phyloP scores from a whole-genome alignment of 2,888 invertebrate species.

The Ctena decussata region DNA sequence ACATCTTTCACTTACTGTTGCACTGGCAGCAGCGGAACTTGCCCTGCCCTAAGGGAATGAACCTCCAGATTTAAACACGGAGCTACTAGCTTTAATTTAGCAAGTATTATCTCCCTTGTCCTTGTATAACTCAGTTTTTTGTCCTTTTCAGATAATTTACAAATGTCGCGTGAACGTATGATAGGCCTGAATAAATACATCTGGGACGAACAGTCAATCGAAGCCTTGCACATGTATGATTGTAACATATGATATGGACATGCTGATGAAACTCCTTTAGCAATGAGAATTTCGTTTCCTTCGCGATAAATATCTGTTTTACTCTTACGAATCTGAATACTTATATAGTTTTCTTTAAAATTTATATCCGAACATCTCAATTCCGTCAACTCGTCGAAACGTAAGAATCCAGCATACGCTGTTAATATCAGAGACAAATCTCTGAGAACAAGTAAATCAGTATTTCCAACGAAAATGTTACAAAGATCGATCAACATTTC shows the following conservation, averaged over 20 bases:
- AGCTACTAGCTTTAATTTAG: background rate
- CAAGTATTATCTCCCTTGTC: slow-evolving; percentile 4
- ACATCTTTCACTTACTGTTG: slow-evolving; percentile 16
- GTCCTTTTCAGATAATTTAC: slow-evolving; percentile 1
- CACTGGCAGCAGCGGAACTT: background rate
- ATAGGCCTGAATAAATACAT: slow-evolving; percentile 13
- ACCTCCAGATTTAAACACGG: slow-evolving; percentile 15
- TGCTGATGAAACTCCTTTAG: slow-evolving; percentile 47
- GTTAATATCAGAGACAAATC: slow-evolving; percentile 52
- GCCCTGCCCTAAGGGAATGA: slow-evolving; percentile 19
- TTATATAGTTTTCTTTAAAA: slow-evolving; percentile 37
- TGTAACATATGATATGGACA: slow-evolving; percentile 60
- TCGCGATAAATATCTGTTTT: slow-evolving; percentile 59
- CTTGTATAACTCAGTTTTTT: slow-evolving; percentile 23
- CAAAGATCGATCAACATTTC: slow-evolving; percentile 42
- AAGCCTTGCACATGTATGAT: slow-evolving; percentile 3
- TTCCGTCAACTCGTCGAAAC: slow-evolving; percentile 23
- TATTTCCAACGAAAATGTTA: background rate
- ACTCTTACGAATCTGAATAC: slow-evolving; percentile 42
- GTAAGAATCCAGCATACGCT: slow-evolving; percentile 37
- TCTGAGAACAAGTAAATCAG: slow-evolving; percentile 36
- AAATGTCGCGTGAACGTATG: background rate
- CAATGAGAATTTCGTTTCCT: slow-evolving; percentile 45
- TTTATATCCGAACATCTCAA: slow-evolving; percentile 28
- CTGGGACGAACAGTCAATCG: background rate